Evolutionary conservation across 2,888 invertebrate genomes (phyloP).

Genomic region (Agrotis segetum): DNA sequence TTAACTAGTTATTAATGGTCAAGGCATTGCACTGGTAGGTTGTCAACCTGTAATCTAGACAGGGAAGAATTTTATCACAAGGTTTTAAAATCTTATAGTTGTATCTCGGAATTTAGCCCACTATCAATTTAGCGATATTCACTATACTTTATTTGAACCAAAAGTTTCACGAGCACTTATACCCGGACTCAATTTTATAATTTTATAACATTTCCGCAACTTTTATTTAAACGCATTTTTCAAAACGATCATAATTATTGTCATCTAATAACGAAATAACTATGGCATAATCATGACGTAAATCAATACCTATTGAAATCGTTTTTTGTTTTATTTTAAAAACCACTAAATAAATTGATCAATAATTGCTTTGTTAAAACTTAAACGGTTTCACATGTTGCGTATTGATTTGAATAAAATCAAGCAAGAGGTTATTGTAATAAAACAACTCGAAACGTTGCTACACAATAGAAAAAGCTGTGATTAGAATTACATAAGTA

Average conservation of each 20-base stretch:
- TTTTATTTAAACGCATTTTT: too few species aligned
- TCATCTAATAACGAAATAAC: too few species aligned
- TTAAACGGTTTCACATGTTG: conserved; percentile 40
- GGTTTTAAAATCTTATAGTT: background rate
- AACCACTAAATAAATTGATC: conserved; percentile 29
- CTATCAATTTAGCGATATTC: too few species aligned
- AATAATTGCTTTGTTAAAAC: conserved; percentile 41
- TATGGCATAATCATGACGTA: too few species aligned
- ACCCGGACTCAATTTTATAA: too few species aligned
- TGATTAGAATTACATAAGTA: conserved; percentile 7
- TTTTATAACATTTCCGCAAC: too few species aligned
- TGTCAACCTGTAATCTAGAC: background rate
- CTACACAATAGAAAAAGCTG: background rate
- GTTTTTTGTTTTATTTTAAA: conserved; percentile 6
- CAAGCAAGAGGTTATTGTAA: conserved; percentile 8
- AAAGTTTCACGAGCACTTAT: too few species aligned
- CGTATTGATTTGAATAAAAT: background rate
- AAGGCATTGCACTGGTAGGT: conserved; percentile 35
- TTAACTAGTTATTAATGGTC: conserved; percentile 36
- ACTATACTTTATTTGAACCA: too few species aligned
- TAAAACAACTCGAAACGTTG: background rate
- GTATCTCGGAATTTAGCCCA: too few species aligned
- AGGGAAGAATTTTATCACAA: background rate
- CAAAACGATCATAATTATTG: too few species aligned
- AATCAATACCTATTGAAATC: background rate